Conservation (phyloP, 1,140 invertebrate species). For the Linepithema humile region DNA sequence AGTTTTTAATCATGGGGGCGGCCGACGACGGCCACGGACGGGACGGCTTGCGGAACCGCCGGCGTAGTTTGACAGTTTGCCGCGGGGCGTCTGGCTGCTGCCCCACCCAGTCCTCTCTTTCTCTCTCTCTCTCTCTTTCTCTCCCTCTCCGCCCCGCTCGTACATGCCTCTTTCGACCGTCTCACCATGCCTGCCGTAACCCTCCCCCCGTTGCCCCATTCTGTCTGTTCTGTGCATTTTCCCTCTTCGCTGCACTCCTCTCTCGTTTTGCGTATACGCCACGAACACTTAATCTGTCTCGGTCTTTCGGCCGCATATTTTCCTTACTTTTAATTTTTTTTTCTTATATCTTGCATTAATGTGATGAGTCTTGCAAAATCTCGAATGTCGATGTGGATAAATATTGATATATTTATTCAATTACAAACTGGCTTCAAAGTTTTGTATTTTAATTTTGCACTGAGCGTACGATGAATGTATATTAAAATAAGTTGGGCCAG, state of each 20-base stretch:
- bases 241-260: conserved; percentile 12
- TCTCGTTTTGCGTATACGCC: not conserved
- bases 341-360: not conserved
- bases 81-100: conserved; percentile 80
- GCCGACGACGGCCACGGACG: conserved; percentile 69
- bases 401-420: not conserved
- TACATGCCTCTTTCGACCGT: conserved; percentile 48
- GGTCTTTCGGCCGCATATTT: conserved; percentile 12
- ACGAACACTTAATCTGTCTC: not conserved
- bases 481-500: not conserved
- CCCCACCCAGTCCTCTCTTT: conserved; percentile 78
- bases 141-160: not conserved
- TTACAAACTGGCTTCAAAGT: no score
- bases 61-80: conserved; percentile 83
- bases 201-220: conserved; percentile 5
- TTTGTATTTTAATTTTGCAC: not conserved
- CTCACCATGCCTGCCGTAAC: conserved; percentile 11
- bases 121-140: conserved; percentile 51
- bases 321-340: not conserved
- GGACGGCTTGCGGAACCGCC: conserved; percentile 75
- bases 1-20: conserved; percentile 72
- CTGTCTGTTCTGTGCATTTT: conserved; percentile 17
- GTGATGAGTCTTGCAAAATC: not conserved
- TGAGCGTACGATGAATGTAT: not conserved
- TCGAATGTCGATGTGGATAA: not conserved